Evolutionary conservation across 2,888 invertebrate genomes (phyloP), one percentile per base, ranked within the genome.

Genomic region (Ennomos erosarius): DNA sequence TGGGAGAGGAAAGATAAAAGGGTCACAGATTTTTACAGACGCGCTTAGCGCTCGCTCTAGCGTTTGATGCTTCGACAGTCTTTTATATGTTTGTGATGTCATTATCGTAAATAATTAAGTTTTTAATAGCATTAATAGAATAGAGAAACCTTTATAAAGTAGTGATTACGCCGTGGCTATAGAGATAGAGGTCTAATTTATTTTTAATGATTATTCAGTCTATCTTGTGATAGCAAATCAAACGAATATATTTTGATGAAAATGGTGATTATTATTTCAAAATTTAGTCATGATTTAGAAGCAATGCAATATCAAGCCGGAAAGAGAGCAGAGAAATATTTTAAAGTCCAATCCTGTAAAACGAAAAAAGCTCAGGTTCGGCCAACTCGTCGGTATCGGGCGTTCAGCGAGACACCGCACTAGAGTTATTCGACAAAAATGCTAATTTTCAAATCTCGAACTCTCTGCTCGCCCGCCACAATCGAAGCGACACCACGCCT

Each of bases 401-500:
- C 78, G 84, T 83, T 84, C 85, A 83, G 85, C 81, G 88, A 88
- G 90, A 90, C 90, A 90, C 85, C 81, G 81, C 80, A 68, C 79
- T 84, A 90, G 90, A 92, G 86, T 92, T 92, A 92, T 91, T 86
- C 88, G 90, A 87, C 90, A 90, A 92, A 92, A 90, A 92, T 92
- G 91, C 90, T 89, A 92, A 92, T 92, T 90, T 85, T 85, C 88
- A 90, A 90, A 91, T 91, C 90, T 91, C 88, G 81, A 84, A 83
- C 87, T 81, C 82, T 81, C 78, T 71, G 79, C 81, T 83, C 79
- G 81, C 81, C 79, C 74, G 82, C 84, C 82, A 80, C 89, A 84
- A 84, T 87, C 89, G 84, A 82, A 81, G 82, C 83, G 79, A 78
- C 82, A 82, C 82, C 79, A 62, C 65, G 74, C 76, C 79, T 81